Percentiles rank a stretch among this genome's conserved stretches.
Evolutionary conservation across 2,797 vertebrate genomes (phyloP).

Genomic region (Poeciliopsis turneri): DNA sequence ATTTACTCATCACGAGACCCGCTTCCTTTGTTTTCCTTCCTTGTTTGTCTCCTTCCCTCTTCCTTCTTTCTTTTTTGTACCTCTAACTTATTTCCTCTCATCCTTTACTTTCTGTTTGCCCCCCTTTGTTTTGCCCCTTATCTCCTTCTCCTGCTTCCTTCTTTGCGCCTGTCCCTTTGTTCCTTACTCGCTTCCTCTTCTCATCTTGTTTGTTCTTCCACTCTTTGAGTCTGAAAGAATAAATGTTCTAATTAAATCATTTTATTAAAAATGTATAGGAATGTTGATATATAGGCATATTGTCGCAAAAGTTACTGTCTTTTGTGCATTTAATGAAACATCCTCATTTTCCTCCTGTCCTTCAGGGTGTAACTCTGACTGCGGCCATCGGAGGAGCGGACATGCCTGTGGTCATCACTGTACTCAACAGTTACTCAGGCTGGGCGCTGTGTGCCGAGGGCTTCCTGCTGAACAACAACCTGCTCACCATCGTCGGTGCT

Average conservation of each 20-base stretch:
- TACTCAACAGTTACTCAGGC: slow-evolving; percentile 84
- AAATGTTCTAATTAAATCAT: neutral
- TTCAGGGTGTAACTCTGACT: slow-evolving; percentile 82
- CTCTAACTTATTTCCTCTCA: neutral
- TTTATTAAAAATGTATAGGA: neutral
- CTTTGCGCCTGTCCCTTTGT: neutral
- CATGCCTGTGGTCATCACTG: slow-evolving; percentile 86
- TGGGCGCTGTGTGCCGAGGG: slow-evolving; percentile 85
- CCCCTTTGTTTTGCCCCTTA: neutral
- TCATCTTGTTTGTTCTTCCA: neutral
- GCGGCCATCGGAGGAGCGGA: slow-evolving; percentile 86
- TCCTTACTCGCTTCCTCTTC: neutral
- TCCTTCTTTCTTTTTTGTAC: neutral
- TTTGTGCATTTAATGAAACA: neutral
- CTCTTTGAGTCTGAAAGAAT: neutral
- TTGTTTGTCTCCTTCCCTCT: neutral
- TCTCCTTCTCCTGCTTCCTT: neutral
- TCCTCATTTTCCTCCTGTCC: slow-evolving; percentile 3
- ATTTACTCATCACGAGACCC: neutral
- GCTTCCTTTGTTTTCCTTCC: neutral
- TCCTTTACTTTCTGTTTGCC: neutral
- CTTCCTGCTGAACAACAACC: slow-evolving; percentile 82
- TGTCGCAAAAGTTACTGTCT: neutral
- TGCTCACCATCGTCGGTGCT: slow-evolving; percentile 79
- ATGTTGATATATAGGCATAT: neutral